Percentiles rank a stretch among this genome's conserved stretches.
Conservation (phyloP, 2,888 invertebrate species). For the Pristionchus fissidentatus region DNA sequence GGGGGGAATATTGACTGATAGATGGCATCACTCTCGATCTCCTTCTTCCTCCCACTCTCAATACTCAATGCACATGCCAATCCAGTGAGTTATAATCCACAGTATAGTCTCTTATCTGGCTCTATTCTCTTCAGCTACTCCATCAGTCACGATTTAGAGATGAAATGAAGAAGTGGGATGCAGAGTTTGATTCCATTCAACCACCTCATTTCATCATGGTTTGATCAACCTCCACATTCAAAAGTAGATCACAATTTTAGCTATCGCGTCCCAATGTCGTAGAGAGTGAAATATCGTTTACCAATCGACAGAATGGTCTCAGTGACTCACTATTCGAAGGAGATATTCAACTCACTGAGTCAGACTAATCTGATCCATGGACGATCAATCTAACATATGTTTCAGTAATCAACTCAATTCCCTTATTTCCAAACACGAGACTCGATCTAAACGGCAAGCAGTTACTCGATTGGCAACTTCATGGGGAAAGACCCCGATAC, state of each 20-base stretch:
- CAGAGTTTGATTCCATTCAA: neutral
- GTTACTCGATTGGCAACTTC: conserved; percentile 5
- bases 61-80: neutral
- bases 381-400: neutral
- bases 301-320: neutral
- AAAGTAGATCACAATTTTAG: neutral
- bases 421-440: neutral
- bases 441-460: neutral
- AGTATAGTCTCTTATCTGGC: neutral
- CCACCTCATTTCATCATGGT: neutral
- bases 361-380: neutral
- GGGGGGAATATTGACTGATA: neutral
- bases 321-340: conserved; percentile 19
- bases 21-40: neutral
- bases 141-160: neutral
- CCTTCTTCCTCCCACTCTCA: neutral
- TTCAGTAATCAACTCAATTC: conserved; percentile 1
- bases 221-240: too few relatives aligned
- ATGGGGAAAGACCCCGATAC: conserved; percentile 21
- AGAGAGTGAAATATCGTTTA: neutral
- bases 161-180: conserved; percentile 13
- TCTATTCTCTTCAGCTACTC: neutral
- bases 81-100: neutral
- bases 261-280: neutral
- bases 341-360: conserved; percentile 37